These are phyloP conservation scores for Cydia strobilella DNA, from an alignment of 1,140 invertebrate genomes.

Conservation along the genomic window DNA sequence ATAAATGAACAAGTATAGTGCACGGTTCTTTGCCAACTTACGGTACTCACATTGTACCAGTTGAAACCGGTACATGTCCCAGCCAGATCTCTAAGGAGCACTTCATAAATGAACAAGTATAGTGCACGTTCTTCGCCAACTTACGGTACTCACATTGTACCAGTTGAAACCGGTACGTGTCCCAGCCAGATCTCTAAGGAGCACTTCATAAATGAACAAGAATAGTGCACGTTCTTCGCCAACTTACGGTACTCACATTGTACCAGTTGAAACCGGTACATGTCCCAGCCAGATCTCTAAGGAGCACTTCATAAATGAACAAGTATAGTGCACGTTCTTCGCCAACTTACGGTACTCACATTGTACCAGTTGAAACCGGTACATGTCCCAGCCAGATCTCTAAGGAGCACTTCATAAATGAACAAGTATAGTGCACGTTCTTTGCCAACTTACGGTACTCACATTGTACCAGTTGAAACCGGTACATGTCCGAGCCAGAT, in stretches of 20 bases:
- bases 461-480: neutral
- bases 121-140: no score
- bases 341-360: no score
- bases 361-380: neutral
- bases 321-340: conserved; percentile 1
- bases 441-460: no score
- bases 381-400: neutral
- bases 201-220: neutral
- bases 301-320: conserved; percentile 2
- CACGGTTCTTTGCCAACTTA: no score
- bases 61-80: neutral
- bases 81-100: neutral
- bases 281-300: neutral
- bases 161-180: neutral
- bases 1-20: neutral
- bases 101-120: neutral
- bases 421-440: conserved; percentile 1
- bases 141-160: no score
- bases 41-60: neutral
- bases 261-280: neutral
- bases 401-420: conserved; percentile 2
- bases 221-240: no score
- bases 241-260: no score
- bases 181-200: conserved; percentile 1
- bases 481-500: neutral